phyloP scores from a whole-genome alignment of 2,797 vertebrate species.

The Gymnoscopelus microlampas region DNA sequence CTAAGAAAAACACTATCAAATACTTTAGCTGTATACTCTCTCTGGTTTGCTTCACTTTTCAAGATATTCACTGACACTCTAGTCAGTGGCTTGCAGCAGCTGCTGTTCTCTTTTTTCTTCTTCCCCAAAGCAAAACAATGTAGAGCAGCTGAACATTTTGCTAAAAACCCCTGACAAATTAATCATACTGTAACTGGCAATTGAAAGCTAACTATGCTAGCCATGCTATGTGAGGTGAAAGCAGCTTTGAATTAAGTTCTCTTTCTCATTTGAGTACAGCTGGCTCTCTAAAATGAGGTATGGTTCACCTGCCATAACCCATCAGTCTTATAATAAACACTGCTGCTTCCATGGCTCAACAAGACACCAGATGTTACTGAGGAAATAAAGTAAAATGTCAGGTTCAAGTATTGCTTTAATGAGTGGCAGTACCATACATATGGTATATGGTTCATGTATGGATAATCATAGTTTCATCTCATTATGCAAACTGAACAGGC shows the following conservation, averaged over 20 bases:
- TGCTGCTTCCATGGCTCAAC: slow-evolving; percentile 7
- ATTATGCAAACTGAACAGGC: background rate
- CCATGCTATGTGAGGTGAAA: slow-evolving; percentile 16
- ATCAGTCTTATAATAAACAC: background rate
- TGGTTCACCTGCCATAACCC: slow-evolving; percentile 1
- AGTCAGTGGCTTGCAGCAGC: slow-evolving; percentile 44
- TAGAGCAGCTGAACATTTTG: slow-evolving; percentile 44
- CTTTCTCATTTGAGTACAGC: slow-evolving; percentile 9
- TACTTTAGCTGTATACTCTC: slow-evolving; percentile 42
- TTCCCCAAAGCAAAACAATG: slow-evolving; percentile 56
- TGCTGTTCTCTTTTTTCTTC: slow-evolving; percentile 36
- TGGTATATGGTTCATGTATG: background rate
- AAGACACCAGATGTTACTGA: slow-evolving; percentile 13
- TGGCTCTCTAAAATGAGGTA: slow-evolving; percentile 15
- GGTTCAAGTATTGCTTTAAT: slow-evolving; percentile 1
- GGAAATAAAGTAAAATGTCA: background rate
- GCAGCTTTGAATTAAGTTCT: background rate
- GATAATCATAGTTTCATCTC: background rate
- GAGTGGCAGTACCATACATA: background rate
- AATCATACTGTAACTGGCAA: slow-evolving; percentile 57
- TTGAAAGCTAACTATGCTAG: slow-evolving; percentile 41
- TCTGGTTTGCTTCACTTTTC: slow-evolving; percentile 58
- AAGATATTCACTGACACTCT: slow-evolving; percentile 64
- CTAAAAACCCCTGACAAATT: slow-evolving; percentile 69
- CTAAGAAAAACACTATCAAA: slow-evolving; percentile 63